Evolutionary conservation across 2,113 vertebrate genomes (phyloP).

Genomic region (Ictidomys tridecemlineatus): DNA sequence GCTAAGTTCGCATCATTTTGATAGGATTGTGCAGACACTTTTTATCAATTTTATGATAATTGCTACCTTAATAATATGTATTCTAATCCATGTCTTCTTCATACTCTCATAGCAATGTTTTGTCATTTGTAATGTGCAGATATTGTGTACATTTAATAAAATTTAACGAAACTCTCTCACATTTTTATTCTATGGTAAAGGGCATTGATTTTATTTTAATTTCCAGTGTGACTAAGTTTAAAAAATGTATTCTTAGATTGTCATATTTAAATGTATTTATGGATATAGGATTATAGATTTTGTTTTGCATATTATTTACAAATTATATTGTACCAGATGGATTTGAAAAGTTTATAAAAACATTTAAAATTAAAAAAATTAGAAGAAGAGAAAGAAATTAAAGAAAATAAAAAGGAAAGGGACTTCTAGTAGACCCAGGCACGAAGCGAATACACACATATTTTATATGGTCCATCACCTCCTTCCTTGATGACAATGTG

Average conservation of each 20-base stretch:
- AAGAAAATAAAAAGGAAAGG: background rate
- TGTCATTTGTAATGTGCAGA: background rate
- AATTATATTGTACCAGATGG: background rate
- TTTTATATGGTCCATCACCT: background rate
- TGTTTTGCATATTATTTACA: background rate
- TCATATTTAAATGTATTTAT: background rate
- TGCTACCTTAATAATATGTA: background rate
- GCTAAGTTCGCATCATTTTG: background rate
- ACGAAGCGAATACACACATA: accelerated
- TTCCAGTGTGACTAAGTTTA: background rate
- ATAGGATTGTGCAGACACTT: background rate
- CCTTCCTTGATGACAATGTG: background rate
- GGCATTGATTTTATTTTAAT: background rate
- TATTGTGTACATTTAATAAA: background rate
- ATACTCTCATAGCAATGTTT: background rate
- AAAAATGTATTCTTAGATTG: background rate
- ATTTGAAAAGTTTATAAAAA: background rate
- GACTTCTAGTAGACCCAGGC: accelerated
- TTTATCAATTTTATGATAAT: background rate
- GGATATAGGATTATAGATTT: background rate
- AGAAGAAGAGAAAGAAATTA: background rate
- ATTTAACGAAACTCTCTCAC: background rate
- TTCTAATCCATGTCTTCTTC: background rate
- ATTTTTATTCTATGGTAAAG: background rate
- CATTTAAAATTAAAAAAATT: background rate